These are phyloP conservation scores for Clinocottus analis DNA, from an alignment of 2,113 vertebrate species.

Conservation along the genomic window DNA sequence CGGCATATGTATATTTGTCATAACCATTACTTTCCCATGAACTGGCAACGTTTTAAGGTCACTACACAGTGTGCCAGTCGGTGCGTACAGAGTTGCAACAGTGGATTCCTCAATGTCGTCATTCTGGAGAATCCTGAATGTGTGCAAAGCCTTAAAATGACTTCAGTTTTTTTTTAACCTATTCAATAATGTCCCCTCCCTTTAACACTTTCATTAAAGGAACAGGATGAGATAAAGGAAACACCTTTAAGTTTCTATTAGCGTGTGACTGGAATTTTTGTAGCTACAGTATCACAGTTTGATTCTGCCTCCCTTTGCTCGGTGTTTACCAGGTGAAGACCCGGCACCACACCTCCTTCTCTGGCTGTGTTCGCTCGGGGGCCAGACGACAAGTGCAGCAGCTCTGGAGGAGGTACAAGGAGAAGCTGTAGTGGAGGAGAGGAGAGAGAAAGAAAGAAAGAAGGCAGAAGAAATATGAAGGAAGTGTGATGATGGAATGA, in stretches of 20 bases:
- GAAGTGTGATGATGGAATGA: background rate
- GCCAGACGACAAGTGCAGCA: slow-evolving; percentile 60
- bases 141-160: background rate
- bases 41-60: background rate
- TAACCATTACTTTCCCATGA: background rate
- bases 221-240: background rate
- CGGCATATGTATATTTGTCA: background rate
- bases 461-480: background rate
- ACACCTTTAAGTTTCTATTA: background rate
- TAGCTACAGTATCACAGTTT: background rate
- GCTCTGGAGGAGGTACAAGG: slow-evolving; percentile 65
- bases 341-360: slow-evolving; percentile 47
- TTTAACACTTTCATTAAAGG: background rate
- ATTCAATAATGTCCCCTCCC: background rate
- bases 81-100: background rate
- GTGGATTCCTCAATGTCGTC: background rate
- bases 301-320: slow-evolving; percentile 4
- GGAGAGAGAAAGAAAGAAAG: too few relatives aligned
- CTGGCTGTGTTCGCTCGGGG: slow-evolving; percentile 61
- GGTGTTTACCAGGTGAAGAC: slow-evolving; percentile 78
- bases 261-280: background rate
- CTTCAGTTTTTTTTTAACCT: background rate
- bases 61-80: background rate
- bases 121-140: background rate
- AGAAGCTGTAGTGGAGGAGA: slow-evolving; percentile 48